A percentile compares a stretch with the other conserved stretches of the same genome.
Evolutionary conservation across 2,888 invertebrate species (phyloP).

Genomic region (Eumacrocentrus americanus): DNA sequence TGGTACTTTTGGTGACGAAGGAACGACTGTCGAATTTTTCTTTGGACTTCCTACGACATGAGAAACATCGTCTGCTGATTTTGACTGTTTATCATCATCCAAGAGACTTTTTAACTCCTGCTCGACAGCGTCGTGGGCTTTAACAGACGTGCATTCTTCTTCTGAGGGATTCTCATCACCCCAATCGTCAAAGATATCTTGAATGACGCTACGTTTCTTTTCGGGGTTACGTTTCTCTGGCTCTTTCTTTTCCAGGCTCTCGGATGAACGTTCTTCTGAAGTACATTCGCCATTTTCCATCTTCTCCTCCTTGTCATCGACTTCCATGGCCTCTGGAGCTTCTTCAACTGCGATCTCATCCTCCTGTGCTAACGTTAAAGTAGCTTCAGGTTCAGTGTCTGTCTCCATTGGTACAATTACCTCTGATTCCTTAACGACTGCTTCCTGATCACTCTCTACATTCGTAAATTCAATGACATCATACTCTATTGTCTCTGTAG

Average conservation of each 20-base stretch:
- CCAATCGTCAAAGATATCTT: conserved; percentile 60
- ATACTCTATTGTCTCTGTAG: conserved; percentile 33
- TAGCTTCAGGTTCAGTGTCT: not conserved
- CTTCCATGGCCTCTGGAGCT: not conserved
- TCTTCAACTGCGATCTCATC: not conserved
- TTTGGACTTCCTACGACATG: conserved; percentile 5
- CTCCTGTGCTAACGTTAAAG: not conserved
- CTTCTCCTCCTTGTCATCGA: not conserved
- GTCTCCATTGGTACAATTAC: not conserved
- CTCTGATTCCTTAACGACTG: not conserved
- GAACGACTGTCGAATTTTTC: conserved; percentile 14
- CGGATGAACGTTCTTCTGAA: not conserved
- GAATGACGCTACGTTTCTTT: conserved; percentile 54
- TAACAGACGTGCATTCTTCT: conserved; percentile 40
- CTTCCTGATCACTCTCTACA: not conserved
- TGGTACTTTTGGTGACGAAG: not conserved
- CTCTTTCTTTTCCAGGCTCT: not conserved
- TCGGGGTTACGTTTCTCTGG: not conserved
- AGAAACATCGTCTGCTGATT: conserved; percentile 22
- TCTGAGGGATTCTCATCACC: conserved; percentile 52
- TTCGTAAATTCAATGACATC: conserved; percentile 28
- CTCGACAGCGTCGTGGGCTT: conserved; percentile 50
- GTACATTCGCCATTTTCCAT: conserved; percentile 1
- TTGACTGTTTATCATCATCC: conserved; percentile 45
- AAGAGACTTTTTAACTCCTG: conserved; percentile 51